Base-by-base conservation (phyloP, 2,888 invertebrate species). In the Eristalis tenax region DNA sequence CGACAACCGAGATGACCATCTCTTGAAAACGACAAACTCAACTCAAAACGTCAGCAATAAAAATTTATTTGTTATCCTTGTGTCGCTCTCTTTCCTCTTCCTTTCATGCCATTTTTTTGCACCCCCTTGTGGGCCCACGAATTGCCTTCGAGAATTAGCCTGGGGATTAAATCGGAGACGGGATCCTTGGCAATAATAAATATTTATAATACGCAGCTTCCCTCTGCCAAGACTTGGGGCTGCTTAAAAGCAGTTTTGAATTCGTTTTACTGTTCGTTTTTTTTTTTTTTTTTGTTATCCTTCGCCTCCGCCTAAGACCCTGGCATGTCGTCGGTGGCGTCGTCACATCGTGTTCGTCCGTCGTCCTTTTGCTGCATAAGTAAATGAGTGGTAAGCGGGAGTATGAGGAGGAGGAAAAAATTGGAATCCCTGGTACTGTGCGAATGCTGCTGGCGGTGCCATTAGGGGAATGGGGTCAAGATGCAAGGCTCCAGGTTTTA, bases 401-500 rank as follows among this genome's bases (percentile, higher is more conserved):
- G n/a, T n/a, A 4, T 0, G n/a, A 5, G 6, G 50, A 18, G n/a
- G 18, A 3, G 15, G n/a, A 2, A 18, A 18, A 18, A 18, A 50
- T 50, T 50, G 50, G 50, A 50, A 50, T 50, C 50, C n/a, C 76
- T 76, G 79, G 71, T 22, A 79, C 68, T 87, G 76, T 75, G 43
- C 18, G 43, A n/a, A 43, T 43, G 43, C 43, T 50, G 50, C 18
- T 18, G 50, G 50, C 71, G 75, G 73, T 66, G 79, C 79, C 80
- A 87, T 87, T 87, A 83, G 83, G 73, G 64, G 71, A 87, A 87
- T 87, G 73, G 65, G 87, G 83, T 87, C 87, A 87, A 87, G 87
- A 87, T 87, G 87, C 87, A 87, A 83, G 87, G 83, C 87, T 87
- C 87, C 83, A 83, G 87, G 83, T 87, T 83, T 80, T 80, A 80